Evolutionary conservation across 2,113 vertebrate genomes (phyloP).

Genomic region (Serilophus lunatus): DNA sequence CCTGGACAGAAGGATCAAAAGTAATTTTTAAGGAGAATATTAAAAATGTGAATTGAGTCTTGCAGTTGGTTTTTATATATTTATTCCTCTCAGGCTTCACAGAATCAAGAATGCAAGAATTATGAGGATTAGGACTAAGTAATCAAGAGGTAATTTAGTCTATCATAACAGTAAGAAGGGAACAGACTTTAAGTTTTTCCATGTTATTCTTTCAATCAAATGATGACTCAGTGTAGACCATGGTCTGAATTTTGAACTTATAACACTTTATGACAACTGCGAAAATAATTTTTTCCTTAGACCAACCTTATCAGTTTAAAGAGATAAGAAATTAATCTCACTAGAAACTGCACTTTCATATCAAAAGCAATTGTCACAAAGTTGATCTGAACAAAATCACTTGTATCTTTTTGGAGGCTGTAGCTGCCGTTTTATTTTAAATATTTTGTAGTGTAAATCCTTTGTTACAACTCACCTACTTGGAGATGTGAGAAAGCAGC

Average conservation of each 20-base stretch:
- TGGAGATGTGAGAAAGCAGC: background rate
- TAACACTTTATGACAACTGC: background rate
- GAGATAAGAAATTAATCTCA: background rate
- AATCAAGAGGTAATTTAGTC: background rate
- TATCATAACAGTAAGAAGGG: background rate
- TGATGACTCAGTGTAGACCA: background rate
- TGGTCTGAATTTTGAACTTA: background rate
- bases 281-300: background rate
- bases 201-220: background rate
- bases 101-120: background rate
- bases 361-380: background rate
- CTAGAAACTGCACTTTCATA: background rate
- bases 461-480: background rate
- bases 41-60: background rate
- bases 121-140: background rate
- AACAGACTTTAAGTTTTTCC: background rate
- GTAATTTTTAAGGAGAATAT: background rate
- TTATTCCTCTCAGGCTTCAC: background rate
- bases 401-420: background rate
- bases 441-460: background rate
- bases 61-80: background rate
- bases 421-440: background rate
- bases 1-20: background rate
- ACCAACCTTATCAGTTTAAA: background rate
- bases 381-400: background rate